Evolutionary conservation across 2,113 vertebrate species (phyloP), one percentile per base, ranked within the genome.

Genomic region (Chamaea fasciata): DNA sequence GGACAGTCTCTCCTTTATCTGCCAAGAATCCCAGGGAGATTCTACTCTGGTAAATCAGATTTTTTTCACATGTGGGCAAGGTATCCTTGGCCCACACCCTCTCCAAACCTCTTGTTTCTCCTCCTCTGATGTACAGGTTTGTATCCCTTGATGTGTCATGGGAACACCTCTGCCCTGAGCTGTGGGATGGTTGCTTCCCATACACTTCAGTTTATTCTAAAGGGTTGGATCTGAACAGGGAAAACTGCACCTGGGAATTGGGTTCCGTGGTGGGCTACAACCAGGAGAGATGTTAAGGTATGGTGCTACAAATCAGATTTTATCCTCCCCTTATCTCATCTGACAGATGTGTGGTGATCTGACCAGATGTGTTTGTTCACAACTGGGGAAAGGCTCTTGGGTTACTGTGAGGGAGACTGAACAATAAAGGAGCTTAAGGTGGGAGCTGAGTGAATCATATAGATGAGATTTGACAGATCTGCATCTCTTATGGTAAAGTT

Each of bases 211-310:
- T 15, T 57, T 1, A 0, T 52, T 73, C n/a, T 49, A 21, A 77
- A 83, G 22, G 15, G 33, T 7, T 80, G 30, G 11, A 37, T 86
- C 30, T 52, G n/a, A 20, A 4, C 27, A n/a, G 49, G 50, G 76
- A 27, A 27, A 71, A 6, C 16, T 28, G 11, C 15, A 6, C 5
- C 33, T n/a, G 53, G 27, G 5, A 11, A 9, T 0, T 55, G 33
- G n/a, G 5, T 33, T 79, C 52, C 21, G 31, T 52, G 7, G 10
- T 5, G 28, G 15, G 7, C n/a, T 53, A 3, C 0, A 0, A 7
- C n/a, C 49, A 28, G 57, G 23, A 24, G 19, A 52, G 47, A 8
- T 41, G 27, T 2, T 5, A 7, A 53, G 12, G 18, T 90, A 27
- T 44, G 44, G 23, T 59, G 37, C 9, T 17, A 15, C 10, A 18